Base-by-base conservation (phyloP, 1,140 invertebrate genomes). In the Caenorhabditis inopinata region DNA sequence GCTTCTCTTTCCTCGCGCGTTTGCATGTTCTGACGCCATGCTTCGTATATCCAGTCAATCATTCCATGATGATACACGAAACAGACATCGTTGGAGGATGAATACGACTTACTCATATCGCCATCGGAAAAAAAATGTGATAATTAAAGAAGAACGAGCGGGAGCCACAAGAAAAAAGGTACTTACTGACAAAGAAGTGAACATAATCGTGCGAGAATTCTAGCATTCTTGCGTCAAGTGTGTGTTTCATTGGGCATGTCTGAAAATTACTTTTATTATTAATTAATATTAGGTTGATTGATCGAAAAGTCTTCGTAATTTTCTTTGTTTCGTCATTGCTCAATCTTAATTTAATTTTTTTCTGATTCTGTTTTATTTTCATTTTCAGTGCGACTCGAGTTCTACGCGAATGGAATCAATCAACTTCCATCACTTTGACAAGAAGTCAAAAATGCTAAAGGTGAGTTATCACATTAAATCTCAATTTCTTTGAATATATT, bases 11-110 rank as follows among this genome's bases (percentile, higher is more conserved):
- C 29, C 49, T 47, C 32, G 23, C 82, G 38, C 0, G 23, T 62
- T 46, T 83, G 82, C 77, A 85, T 78, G 35, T 58, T 78, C 42
- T 83, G 82, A n/a, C 85, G 42, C 81, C 84, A 86, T 9, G 35
- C 46, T 49, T 84, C 83, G 27, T 75, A 84, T 18, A 84, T 84
- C 21, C 46, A 78, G 27, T 84, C 83, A 47, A 84, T 77, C 74
- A 84, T 83, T 21, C 58, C 75, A 42, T 84, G 83, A 48, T 84
- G 83, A 48, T 79, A 81, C 49, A 84, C 79, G 74, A 84, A 84
- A 35, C 85, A 83, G 45, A 81, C 74, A 47, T 83, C 82, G 51
- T 83, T 83, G 21, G 78, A 81, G 29, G 74, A 77, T 0, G 68
- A 62, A 21, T 77, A 82, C 51, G 79, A 81, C 21, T 49, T 76